Conservation (phyloP, 1,140 invertebrate genomes). For the Yoshiicerus persimilis region DNA sequence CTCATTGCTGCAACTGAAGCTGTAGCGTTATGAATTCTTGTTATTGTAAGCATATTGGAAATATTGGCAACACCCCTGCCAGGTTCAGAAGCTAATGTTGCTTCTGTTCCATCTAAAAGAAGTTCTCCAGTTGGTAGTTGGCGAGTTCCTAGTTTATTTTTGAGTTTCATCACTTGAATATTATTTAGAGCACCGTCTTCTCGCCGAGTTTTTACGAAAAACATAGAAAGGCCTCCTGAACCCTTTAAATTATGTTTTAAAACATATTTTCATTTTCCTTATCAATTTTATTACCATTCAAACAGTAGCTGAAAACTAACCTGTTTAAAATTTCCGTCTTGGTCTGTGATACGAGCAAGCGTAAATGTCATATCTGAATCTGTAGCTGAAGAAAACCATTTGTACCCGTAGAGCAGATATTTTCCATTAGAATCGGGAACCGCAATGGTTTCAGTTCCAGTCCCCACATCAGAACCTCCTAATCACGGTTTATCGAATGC, state of each 20-base stretch:
- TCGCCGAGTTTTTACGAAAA: conserved; percentile 58
- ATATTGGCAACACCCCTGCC: conserved; percentile 62
- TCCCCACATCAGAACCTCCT: conserved; percentile 64
- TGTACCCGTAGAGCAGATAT: conserved; percentile 61
- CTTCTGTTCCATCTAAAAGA: conserved; percentile 60
- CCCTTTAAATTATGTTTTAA: conserved; percentile 52
- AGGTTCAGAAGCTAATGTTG: conserved; percentile 58
- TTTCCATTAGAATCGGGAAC: conserved; percentile 53
- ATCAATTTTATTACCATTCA: too few relatives aligned
- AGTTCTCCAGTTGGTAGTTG: conserved; percentile 67
- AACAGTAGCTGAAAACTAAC: conserved; percentile 46
- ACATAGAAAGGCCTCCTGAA: conserved; percentile 60
- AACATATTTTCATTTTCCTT: background rate
- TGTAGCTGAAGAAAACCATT: conserved; percentile 66
- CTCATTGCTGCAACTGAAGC: conserved; percentile 58
- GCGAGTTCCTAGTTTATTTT: conserved; percentile 63
- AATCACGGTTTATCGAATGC: background rate
- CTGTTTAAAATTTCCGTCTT: conserved; percentile 53
- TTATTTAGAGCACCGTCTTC: conserved; percentile 58
- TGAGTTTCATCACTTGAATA: conserved; percentile 61
- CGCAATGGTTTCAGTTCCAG: conserved; percentile 63
- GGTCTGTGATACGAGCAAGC: conserved; percentile 59
- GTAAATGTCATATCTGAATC: conserved; percentile 64
- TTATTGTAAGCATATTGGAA: conserved; percentile 63
- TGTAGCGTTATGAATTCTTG: conserved; percentile 63